A percentile compares a stretch with the other conserved stretches of the same genome.
Evolutionary conservation across 2,113 vertebrate species (phyloP).

Genomic region (Chaetops frenatus): DNA sequence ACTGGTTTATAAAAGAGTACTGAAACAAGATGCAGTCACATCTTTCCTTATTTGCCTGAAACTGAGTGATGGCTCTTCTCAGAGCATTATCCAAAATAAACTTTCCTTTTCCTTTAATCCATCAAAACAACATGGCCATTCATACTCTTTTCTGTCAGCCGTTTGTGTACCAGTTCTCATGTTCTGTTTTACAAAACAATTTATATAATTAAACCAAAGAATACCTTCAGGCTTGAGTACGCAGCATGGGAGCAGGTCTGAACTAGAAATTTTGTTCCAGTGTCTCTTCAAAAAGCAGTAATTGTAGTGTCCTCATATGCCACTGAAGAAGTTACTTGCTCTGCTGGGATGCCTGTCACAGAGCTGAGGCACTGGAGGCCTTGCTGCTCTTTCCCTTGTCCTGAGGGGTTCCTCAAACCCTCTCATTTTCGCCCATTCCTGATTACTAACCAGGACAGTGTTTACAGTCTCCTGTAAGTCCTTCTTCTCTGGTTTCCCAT

Average conservation of each 20-base stretch:
- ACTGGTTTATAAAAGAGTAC: neutral
- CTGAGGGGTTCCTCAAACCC: neutral
- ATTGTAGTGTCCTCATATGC: neutral
- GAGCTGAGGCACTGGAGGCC: neutral
- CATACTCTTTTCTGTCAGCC: neutral
- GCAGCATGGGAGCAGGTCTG: neutral
- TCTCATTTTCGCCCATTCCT: neutral
- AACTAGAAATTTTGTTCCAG: slow-evolving; percentile 1
- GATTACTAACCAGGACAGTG: neutral
- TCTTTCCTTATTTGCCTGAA: neutral
- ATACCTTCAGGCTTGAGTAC: neutral
- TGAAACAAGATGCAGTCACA: neutral
- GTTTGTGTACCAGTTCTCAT: neutral
- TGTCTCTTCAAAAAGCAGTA: neutral
- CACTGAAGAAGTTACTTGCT: neutral
- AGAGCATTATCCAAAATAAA: neutral
- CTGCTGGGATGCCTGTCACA: neutral
- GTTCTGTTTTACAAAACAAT: neutral
- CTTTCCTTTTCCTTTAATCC: neutral
- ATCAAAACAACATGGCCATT: neutral
- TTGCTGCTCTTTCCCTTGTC: neutral
- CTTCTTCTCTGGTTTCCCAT: neutral
- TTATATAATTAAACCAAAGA: neutral
- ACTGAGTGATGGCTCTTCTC: neutral
- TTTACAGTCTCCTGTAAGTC: neutral